Base-by-base conservation (phyloP, 2,797 vertebrate genomes). In the Avahi laniger region DNA sequence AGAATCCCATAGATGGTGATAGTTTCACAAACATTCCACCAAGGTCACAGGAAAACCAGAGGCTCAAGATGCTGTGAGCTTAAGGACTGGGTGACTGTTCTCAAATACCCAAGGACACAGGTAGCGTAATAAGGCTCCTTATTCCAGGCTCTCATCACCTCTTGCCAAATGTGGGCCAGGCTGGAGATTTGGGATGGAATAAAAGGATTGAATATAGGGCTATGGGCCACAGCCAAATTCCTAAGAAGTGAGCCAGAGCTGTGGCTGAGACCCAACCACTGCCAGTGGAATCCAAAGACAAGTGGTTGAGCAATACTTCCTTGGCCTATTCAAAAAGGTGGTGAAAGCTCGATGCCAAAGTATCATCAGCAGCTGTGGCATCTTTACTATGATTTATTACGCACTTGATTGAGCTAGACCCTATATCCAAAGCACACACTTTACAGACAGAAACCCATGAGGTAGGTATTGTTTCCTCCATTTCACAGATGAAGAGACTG, bases 211-310 rank as follows among this genome's bases (percentile, higher is more conserved):
- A 4, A 78, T 92, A 59, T 70, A 52, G 28, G 38, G 82, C 57
- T 88, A 46, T 12, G 30, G n/a, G 18, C 20, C 22, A 35, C 11
- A 70, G 54, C 20, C 78, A 96, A 83, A 93, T 96, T 94, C 88
- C 92, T 92, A 89, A 92, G 48, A 81, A 24, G 43, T 83, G 73
- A 97, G 88, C 88, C 89, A 85, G 26, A n/a, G 12, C 48, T 88
- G 33, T 93, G 93, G 92, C 81, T 92, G 57, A 95, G 84, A 87
- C 50, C 30, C 50, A 92, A 35, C 2, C 30, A 28, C 84, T 88
- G 57, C 26, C 35, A 83, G 22, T 57, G 63, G 57, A 92, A 94
- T 85, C 69, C 63, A 92, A 85, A 83, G 73, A 70, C 70, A 35
- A 83, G 59, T 30, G 35, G 63, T 76, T 95, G 69, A 88, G 61